These are phyloP conservation scores for Galeruca laticollis DNA, from an alignment of 2,888 invertebrate species.

Conservation along the genomic window DNA sequence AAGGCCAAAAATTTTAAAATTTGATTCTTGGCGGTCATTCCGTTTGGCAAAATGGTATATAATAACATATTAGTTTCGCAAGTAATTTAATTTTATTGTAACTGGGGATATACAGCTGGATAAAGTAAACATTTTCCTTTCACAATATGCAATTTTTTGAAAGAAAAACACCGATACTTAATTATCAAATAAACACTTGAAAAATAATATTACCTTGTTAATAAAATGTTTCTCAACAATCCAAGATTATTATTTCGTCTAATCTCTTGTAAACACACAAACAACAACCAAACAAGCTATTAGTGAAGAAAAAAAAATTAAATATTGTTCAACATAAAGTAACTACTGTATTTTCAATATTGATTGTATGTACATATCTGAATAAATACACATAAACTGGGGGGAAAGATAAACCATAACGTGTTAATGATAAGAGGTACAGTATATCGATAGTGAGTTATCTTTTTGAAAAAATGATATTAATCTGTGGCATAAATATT, in stretches of 20 bases:
- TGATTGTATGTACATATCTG: conserved; percentile 36
- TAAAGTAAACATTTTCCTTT: too few species aligned
- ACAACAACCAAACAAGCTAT: conserved; percentile 1
- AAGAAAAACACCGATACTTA: too few species aligned
- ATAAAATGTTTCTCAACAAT: neutral
- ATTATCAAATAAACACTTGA: too few species aligned
- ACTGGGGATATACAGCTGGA: too few species aligned
- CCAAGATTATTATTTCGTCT: neutral
- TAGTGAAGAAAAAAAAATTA: conserved; percentile 5
- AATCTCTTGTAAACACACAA: conserved; percentile 2
- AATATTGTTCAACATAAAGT: conserved; percentile 39
- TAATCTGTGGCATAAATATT: conserved; percentile 44
- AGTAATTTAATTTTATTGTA: too few species aligned
- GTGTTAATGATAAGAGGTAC: conserved; percentile 45
- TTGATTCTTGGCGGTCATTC: too few species aligned
- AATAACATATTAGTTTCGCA: too few species aligned
- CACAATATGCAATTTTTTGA: too few species aligned
- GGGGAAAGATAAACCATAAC: conserved; percentile 45
- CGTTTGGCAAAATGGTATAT: too few species aligned
- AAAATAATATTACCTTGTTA: neutral
- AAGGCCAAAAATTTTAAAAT: too few species aligned
- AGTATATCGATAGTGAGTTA: conserved; percentile 42
- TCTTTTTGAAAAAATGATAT: conserved; percentile 31
- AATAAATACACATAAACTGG: conserved; percentile 30
- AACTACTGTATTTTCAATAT: conserved; percentile 53